Base-by-base conservation (phyloP, 2,888 invertebrate species). In the Acrobasis repandana region DNA sequence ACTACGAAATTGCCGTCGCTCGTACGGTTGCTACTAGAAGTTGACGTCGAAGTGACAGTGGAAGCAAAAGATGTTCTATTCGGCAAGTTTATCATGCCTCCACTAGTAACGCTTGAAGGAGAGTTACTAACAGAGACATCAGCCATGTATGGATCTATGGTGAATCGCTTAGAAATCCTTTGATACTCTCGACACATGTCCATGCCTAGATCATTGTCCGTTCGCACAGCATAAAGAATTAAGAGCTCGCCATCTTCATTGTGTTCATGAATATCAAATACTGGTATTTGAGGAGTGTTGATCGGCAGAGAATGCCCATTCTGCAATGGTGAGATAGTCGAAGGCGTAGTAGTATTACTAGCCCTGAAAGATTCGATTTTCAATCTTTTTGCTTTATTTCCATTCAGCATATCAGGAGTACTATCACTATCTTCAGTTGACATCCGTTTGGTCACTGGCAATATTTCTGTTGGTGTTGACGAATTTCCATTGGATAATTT, bases 131-230 rank as follows among this genome's bases (percentile, higher is more conserved):
- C 80, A 0, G 92, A 92, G 0, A 90, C 83, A 62, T 93, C 93
- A 0, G 73, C 93, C 61, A 89, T 73, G 60, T 93, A 93, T 0
- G 92, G 86, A 65, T 93, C 93, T 5, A 90, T 87, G 0, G 90
- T 87, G 63, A 90, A 89, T 52, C 90, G 74, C 70, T 91, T 92
- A 0, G 93, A 92, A 67, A 92, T 77, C 66, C 91, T 85, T 72
- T 92, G 92, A 72, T 88, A 93, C 67, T 93, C 93, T 57, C 82
- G 83, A 64, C 87, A 90, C 81, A 93, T 90, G 52, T 93, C 93
- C 80, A 85, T 80, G 0, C 92, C 92, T 0, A 91, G 48, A 67
- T 93, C 93, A 58, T 82, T 90, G 61, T 93, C 92, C 3, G 90
- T 92, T 69, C 88, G 79, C 0, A 92, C 90, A 9, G 92, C 80